Evolutionary conservation across 2,113 vertebrate genomes (phyloP), one percentile per base, ranked within the genome.

Genomic region (Morone saxatilis): DNA sequence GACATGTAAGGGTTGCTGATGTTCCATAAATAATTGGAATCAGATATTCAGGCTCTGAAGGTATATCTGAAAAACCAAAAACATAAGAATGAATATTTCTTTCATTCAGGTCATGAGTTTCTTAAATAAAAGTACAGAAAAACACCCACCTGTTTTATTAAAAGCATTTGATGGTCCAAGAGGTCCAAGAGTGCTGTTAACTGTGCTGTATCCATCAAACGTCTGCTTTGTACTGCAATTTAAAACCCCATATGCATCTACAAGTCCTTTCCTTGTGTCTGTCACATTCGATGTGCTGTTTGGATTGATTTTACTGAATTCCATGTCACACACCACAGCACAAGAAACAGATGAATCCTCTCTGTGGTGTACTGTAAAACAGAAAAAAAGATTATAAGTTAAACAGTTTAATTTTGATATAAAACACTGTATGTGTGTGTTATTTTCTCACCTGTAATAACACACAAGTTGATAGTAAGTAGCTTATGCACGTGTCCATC

Each of bases 401-500:
- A 43, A 38, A 47, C 4, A 6, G 16, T 10, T 57, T n/a, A 1
- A 19, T n/a, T 62, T 12, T 71, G 1, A 14, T 7, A 22, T 5
- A 50, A 50, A 0, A 54, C 13, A 22, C 17, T 16, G 31, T 45
- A 14, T 25, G 11, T 36, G 5, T 67, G 9, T 76, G n/a, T 48
- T 43, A 14, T 6, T 75, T 53, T 54, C 78, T 74, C 41, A 94
- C 93, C 90, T 76, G 78, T 82, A 20, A 86, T 12, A 19, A 94
- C 83, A 73, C 89, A 89, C 61, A 94, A 63, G 53, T 38, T 83
- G 51, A 94, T 25, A 6, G 83, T 82, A 2, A 87, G 50, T 19
- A 81, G 19, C 56, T 74, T 86, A 2, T 82, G 19, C 41, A 2
- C 10, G 6, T 78, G 36, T 67, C 41, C 47, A n/a, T 25, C 31